Conservation (phyloP, 64 coral and sea anemone species). For the Hydrozoanthus tunicans region DNA sequence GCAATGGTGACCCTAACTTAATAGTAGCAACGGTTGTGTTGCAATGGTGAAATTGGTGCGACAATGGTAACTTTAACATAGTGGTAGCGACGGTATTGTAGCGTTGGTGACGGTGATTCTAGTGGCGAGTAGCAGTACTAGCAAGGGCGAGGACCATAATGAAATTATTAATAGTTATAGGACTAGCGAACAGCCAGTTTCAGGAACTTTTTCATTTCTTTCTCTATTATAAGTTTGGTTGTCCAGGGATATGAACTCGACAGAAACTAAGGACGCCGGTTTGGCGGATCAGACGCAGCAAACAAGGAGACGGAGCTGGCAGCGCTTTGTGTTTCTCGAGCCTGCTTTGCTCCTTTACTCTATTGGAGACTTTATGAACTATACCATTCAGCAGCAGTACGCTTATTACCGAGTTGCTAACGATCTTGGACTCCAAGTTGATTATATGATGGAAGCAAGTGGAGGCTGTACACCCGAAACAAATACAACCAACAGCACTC, state of each 20-base stretch:
- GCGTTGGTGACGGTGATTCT: too few relatives aligned
- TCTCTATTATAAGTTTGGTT: background rate
- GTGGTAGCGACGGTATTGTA: too few relatives aligned
- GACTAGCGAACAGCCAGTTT: too few relatives aligned
- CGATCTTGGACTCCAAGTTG: background rate
- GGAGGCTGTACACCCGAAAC: background rate
- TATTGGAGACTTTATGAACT: conserved; percentile 48
- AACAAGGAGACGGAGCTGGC: background rate
- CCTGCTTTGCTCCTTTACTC: conserved; percentile 1
- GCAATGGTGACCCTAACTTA: too few relatives aligned
- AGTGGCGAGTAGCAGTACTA: too few relatives aligned
- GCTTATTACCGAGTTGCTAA: background rate
- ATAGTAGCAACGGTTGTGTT: too few relatives aligned
- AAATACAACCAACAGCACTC: background rate
- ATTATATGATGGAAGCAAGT: conserved; percentile 1
- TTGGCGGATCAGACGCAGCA: background rate
- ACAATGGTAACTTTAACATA: too few relatives aligned
- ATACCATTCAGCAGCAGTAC: conserved; percentile 25
- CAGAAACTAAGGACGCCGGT: background rate
- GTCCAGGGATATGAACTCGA: background rate
- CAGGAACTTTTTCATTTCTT: background rate
- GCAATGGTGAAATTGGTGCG: too few relatives aligned
- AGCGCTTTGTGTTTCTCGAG: conserved; percentile 27
- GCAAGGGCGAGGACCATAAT: too few relatives aligned
- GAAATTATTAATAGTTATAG: too few relatives aligned